Evolutionary conservation across 2,888 invertebrate species (phyloP), one percentile per base, ranked within the genome.

Genomic region (Leistus spinibarbis): DNA sequence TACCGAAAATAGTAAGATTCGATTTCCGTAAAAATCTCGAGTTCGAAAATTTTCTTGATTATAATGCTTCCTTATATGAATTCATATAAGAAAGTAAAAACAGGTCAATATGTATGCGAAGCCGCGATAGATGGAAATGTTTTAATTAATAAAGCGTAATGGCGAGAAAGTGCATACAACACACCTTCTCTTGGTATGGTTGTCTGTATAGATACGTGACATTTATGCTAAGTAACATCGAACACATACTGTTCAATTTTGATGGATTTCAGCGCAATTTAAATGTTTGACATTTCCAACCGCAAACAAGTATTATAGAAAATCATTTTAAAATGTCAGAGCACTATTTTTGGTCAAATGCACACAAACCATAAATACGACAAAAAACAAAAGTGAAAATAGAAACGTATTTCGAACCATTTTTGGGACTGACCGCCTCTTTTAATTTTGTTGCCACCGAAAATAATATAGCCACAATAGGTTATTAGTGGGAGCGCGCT

Each of bases 401-500:
- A 40, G 40, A 40, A 40, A 40, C 40, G 40, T 40, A 13, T 40
- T 40, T 7, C 40, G 7, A 40, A 40, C n/a, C n/a, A 40, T 10
- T 40, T 10, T 40, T 7, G 40, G 62, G 53, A 23, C 22, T 60
- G 63, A 74, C 77, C 76, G 66, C 69, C 71, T 53, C 65, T 76
- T 77, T 78, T 77, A 78, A 78, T 78, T 77, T n/a, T 76, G 60
- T 72, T 77, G 78, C 78, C 78, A 78, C 78, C 74, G 78, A 75
- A 78, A 76, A 69, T 76, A 40, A 40, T 13, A 40, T 40, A 53
- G 71, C 17, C 70, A 67, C 70, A 66, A 20, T 68, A 56, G 68
- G 56, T 24, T 40, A 68, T 57, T 68, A 24, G 19, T 23, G 56
- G 19, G 19, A 20, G 20, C 10, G n/a, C 10, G 54, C 53, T 54